A percentile compares a stretch with the other conserved stretches of the same genome.
These are phyloP conservation scores for Theonella swinhoei DNA, from an alignment of 37 sponge, comb jelly and placozoan species.

Conservation along the genomic window DNA sequence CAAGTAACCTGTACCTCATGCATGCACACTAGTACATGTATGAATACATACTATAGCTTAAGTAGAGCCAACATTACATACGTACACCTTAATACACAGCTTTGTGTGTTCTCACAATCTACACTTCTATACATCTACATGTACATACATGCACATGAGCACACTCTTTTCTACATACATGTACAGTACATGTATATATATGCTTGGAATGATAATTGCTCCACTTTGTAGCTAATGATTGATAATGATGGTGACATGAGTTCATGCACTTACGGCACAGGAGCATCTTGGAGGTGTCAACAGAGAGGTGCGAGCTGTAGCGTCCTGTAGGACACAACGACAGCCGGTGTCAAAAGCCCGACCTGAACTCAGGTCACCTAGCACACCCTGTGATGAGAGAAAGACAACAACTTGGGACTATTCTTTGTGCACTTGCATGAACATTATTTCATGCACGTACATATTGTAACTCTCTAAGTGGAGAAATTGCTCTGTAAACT, in stretches of 20 bases:
- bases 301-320: neutral
- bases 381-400: conserved; percentile 29
- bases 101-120: too few relatives aligned
- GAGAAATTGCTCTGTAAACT: too few relatives aligned
- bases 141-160: conserved; percentile 6
- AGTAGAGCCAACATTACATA: too few relatives aligned
- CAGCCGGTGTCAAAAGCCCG: conserved; percentile 86
- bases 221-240: neutral
- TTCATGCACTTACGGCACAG: conserved; percentile 36
- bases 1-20: too few relatives aligned
- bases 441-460: too few relatives aligned
- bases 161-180: too few relatives aligned
- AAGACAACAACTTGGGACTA: neutral
- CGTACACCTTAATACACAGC: neutral
- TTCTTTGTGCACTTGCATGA: too few relatives aligned
- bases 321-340: conserved; percentile 47
- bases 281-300: conserved; percentile 23
- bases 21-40: too few relatives aligned
- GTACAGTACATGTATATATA: too few relatives aligned
- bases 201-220: neutral
- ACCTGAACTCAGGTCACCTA: conserved; percentile 77
- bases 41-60: too few relatives aligned
- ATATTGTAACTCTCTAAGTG: too few relatives aligned
- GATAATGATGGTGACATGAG: neutral
- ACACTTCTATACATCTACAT: too few relatives aligned